Base-by-base conservation (phyloP, 2,888 invertebrate species). In the Eueremaeus valkanovi region DNA sequence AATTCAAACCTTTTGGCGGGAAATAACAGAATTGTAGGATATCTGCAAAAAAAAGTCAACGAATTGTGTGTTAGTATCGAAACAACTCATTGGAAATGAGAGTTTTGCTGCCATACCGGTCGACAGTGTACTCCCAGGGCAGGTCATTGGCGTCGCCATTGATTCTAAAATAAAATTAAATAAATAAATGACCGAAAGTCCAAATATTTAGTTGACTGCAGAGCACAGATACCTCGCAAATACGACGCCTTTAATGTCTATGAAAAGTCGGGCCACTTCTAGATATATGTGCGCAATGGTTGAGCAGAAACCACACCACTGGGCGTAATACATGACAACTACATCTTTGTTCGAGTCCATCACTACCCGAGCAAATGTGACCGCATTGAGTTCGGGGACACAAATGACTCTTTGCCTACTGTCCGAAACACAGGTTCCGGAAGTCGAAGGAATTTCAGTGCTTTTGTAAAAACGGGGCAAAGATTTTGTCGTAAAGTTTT, bases 121-220 rank as follows among this genome's bases (percentile, higher is more conserved):
- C 88, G 85, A 91, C 90, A 58, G 90, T 90, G 83, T 88, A 91
- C 82, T 90, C 89, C 93, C 93, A 94, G 0, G 92, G 91, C 79
- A 95, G 86, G 84, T 93, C 92, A 86, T 95, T 93, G 0, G 87
- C 85, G 81, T 90, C 89, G 27, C 90, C 92, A 85, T 95, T 92
- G 49, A 95, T 88, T 24, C 84, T 84, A 21, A 36, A 21, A 21
- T 24, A 36, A 40, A 33, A 27, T 51, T 40, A 78, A 63, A 58
- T 49, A 16, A 61, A 61, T 61, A 31, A 42, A 42, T 33, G 8
- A n/a, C 16, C 13, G 13, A 49, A 24, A 18, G n/a, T n/a, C n/a
- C 40, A 76, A 70, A 77, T 36, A 31, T 36, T 61, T 24, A 27
- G 42, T 31, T 66, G 21, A 40, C 29, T 45, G 11, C 16, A 36